Conservation (phyloP, 2,113 vertebrate species). For the Phrynocephalus versicolor region DNA sequence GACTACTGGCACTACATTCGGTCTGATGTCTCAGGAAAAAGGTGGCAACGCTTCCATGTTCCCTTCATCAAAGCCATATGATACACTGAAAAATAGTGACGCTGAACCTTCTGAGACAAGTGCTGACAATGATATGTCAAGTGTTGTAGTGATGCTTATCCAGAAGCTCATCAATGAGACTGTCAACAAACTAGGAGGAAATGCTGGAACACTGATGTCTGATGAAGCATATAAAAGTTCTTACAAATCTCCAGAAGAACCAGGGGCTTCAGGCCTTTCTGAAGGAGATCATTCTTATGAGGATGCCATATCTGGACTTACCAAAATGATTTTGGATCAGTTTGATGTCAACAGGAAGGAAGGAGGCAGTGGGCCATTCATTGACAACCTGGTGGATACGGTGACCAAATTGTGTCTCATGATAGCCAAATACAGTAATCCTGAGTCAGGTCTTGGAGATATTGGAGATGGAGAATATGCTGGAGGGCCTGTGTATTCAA, state of each 20-base stretch:
- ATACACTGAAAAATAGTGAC: conserved; percentile 28
- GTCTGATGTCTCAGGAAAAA: conserved; percentile 1
- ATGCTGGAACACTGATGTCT: neutral
- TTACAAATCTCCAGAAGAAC: neutral
- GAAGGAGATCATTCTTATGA: conserved; percentile 23
- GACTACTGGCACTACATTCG: conserved; percentile 16
- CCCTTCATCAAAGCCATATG: neutral
- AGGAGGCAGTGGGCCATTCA: conserved; percentile 31
- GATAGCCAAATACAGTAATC: conserved; percentile 65
- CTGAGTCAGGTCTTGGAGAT: conserved; percentile 51
- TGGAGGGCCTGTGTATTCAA: conserved; percentile 31
- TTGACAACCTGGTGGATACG: conserved; percentile 59
- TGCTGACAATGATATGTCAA: neutral
- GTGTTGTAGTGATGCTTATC: conserved; percentile 2
- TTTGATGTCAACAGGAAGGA: conserved; percentile 33
- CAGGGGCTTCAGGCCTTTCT: neutral
- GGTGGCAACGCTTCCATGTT: neutral
- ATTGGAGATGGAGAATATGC: conserved; percentile 37
- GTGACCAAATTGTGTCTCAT: conserved; percentile 68
- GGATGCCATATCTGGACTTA: conserved; percentile 38
- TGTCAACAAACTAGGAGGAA: conserved; percentile 19
- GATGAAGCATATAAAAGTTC: conserved; percentile 18
- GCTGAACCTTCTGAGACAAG: conserved; percentile 20
- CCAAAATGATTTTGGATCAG: conserved; percentile 50
- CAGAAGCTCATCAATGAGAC: conserved; percentile 31